These are phyloP conservation scores for Cephalophus harveyi DNA, from an alignment of 2,113 vertebrate species.

Conservation along the genomic window DNA sequence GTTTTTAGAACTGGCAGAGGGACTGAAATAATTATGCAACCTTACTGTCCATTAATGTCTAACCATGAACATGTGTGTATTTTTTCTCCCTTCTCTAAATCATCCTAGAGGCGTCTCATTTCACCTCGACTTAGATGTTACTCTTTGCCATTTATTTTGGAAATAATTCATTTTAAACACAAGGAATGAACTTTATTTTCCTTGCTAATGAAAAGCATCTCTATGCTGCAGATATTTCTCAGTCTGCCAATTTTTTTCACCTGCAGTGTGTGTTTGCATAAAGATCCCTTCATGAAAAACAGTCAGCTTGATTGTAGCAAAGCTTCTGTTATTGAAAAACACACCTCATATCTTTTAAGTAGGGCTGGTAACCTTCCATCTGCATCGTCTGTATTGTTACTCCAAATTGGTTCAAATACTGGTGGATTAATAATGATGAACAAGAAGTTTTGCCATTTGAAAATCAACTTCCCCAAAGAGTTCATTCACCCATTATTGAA, in stretches of 20 bases:
- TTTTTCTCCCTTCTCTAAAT: not conserved
- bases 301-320: not conserved
- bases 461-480: not conserved
- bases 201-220: not conserved
- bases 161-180: slow-evolving; percentile 4
- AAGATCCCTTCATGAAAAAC: not conserved
- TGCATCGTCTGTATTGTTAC: not conserved
- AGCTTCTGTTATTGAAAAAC: not conserved
- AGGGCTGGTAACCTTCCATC: not conserved
- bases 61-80: not conserved
- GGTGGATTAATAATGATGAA: not conserved
- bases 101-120: not conserved
- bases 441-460: not conserved
- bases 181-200: not conserved
- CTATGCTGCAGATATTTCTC: not conserved
- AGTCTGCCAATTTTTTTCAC: not conserved
- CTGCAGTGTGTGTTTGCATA: not conserved
- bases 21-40: not conserved
- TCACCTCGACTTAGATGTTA: not conserved
- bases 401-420: not conserved
- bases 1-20: not conserved
- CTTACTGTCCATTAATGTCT: not conserved
- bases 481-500: not conserved
- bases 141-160: not conserved
- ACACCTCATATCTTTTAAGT: not conserved